phyloP scores from a whole-genome alignment of 2,797 vertebrate genomes.

The Potorous gilbertii region DNA sequence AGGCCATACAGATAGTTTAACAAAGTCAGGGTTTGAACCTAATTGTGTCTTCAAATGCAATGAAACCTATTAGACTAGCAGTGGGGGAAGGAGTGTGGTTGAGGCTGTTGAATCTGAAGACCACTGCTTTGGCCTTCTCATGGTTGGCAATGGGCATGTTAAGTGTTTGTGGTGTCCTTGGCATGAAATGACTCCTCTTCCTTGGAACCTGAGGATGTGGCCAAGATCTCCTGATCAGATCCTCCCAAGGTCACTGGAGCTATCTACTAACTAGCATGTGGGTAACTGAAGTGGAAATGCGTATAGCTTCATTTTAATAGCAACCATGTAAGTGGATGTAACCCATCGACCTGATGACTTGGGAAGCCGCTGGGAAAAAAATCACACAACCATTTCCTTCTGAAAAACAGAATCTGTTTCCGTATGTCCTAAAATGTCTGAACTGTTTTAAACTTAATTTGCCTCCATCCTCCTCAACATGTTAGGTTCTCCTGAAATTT shows the following conservation, averaged over 20 bases:
- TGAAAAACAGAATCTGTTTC: slow-evolving; percentile 73
- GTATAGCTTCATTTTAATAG: slow-evolving; percentile 51
- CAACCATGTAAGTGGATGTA: slow-evolving; percentile 28
- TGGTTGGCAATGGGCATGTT: slow-evolving; percentile 62
- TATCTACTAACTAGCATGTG: slow-evolving; percentile 43
- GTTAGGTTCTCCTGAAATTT: slow-evolving; percentile 82
- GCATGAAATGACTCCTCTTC: slow-evolving; percentile 47
- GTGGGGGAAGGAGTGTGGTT: neutral
- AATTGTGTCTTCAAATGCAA: neutral
- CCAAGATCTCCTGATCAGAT: slow-evolving; percentile 62
- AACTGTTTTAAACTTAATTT: slow-evolving; percentile 82
- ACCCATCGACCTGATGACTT: neutral
- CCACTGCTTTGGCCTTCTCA: slow-evolving; percentile 67
- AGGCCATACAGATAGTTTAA: neutral
- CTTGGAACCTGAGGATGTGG: slow-evolving; percentile 55
- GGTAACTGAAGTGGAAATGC: slow-evolving; percentile 38
- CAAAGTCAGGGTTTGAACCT: neutral
- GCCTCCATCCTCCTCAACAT: slow-evolving; percentile 73
- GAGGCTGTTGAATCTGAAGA: slow-evolving; percentile 3
- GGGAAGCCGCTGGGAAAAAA: slow-evolving; percentile 49
- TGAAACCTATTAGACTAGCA: neutral
- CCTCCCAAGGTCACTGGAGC: slow-evolving; percentile 33
- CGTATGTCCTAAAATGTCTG: slow-evolving; percentile 81
- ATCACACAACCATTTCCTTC: slow-evolving; percentile 43
- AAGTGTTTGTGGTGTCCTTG: slow-evolving; percentile 42